Conservation (phyloP, 1,140 invertebrate species). For the Drosophila fuyamai region DNA sequence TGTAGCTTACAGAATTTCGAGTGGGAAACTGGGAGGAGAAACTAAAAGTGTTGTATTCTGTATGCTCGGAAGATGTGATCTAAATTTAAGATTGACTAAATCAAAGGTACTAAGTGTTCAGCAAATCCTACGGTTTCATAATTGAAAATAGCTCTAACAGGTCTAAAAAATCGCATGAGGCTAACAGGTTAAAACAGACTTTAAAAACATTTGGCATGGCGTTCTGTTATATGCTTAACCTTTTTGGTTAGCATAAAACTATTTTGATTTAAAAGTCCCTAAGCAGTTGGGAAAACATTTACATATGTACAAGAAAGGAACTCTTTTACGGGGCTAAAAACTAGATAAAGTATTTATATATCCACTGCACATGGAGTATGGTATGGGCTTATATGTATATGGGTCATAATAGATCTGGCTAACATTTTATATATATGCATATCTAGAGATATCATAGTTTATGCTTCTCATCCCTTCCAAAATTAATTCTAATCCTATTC, state of each 20-base stretch:
- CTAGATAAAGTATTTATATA: slow-evolving; percentile 24
- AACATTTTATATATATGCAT: slow-evolving; percentile 13
- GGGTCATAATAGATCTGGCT: slow-evolving; percentile 34
- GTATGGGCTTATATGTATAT: slow-evolving; percentile 3
- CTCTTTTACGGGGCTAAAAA: slow-evolving; percentile 36
- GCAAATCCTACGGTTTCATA: slow-evolving; percentile 23
- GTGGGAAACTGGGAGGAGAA: slow-evolving; percentile 4
- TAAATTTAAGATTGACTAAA: slow-evolving; percentile 30
- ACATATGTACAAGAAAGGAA: slow-evolving; percentile 66
- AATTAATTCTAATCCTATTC: slow-evolving; percentile 33
- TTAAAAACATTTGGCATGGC: slow-evolving; percentile 68
- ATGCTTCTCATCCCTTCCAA: neutral
- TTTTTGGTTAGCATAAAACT: slow-evolving; percentile 35
- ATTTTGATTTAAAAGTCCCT: slow-evolving; percentile 54
- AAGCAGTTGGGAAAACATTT: slow-evolving; percentile 48
- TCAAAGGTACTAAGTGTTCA: slow-evolving; percentile 37
- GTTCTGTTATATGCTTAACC: slow-evolving; percentile 15
- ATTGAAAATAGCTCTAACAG: slow-evolving; percentile 4
- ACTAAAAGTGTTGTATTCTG: slow-evolving; percentile 31
- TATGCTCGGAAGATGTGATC: slow-evolving; percentile 21
- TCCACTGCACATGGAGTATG: slow-evolving; percentile 27
- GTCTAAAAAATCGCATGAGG: slow-evolving; percentile 48
- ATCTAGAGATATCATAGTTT: slow-evolving; percentile 1
- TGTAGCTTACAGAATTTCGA: slow-evolving; percentile 32
- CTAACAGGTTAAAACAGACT: slow-evolving; percentile 63